A percentile compares a stretch with the other conserved stretches of the same genome.
These are phyloP conservation scores for Agrotis ipsilon DNA, from an alignment of 2,888 invertebrate genomes.

Conservation along the genomic window DNA sequence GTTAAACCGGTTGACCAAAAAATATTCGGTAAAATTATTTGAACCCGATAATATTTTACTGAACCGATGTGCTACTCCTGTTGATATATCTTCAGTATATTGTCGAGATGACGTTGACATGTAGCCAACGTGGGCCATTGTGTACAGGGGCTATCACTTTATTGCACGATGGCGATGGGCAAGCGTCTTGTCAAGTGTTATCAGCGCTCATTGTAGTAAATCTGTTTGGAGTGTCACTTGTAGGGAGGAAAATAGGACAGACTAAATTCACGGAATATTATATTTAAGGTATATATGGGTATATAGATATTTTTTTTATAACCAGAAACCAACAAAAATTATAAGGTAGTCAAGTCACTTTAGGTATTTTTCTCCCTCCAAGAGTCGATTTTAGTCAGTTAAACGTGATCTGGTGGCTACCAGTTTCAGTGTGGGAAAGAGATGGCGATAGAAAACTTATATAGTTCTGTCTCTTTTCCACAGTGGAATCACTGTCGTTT, in stretches of 20 bases:
- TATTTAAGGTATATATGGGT: background rate
- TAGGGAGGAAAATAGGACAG: slow-evolving; percentile 26
- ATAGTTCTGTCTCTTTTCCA: too few relatives aligned
- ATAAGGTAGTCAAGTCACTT: too few relatives aligned
- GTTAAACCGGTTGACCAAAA: background rate
- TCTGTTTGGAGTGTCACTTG: slow-evolving; percentile 33
- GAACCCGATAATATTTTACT: background rate
- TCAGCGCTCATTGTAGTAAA: slow-evolving; percentile 38
- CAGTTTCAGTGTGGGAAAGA: too few relatives aligned
- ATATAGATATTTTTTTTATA: slow-evolving; percentile 11
- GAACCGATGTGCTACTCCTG: background rate
- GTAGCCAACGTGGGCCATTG: slow-evolving; percentile 42
- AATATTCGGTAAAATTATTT: background rate
- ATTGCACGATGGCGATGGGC: slow-evolving; percentile 49
- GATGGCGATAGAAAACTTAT: too few relatives aligned
- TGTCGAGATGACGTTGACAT: slow-evolving; percentile 44
- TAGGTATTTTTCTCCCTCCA: too few relatives aligned
- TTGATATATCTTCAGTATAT: slow-evolving; percentile 29
- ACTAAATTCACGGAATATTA: slow-evolving; percentile 3
- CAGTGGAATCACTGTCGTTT: too few relatives aligned
- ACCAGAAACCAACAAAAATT: background rate
- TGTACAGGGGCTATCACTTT: slow-evolving; percentile 46
- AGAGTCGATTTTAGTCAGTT: too few relatives aligned
- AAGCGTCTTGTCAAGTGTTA: slow-evolving; percentile 52
- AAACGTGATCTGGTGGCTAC: too few relatives aligned